A percentile compares a stretch with the other conserved stretches of the same genome.
Conservation (phyloP, 1,140 invertebrate genomes). For the Ostrea edulis region DNA sequence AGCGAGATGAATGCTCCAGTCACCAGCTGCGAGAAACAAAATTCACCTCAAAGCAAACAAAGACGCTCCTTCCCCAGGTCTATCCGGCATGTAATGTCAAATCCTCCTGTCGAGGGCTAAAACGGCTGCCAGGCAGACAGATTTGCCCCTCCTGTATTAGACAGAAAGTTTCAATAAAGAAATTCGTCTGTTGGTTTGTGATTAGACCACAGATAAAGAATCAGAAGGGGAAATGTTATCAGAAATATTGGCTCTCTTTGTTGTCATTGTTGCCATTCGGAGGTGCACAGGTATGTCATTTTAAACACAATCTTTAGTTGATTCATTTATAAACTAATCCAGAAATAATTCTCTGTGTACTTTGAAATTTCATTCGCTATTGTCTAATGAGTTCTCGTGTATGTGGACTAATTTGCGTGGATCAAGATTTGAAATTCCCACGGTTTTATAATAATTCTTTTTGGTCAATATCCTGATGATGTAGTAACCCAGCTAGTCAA, state of each 20-base stretch:
- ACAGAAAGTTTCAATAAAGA: not conserved
- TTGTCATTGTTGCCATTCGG: not conserved
- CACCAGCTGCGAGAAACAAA: slow-evolving; percentile 24
- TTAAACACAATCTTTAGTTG: too few relatives aligned
- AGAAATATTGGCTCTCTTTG: not conserved
- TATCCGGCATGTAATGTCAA: slow-evolving; percentile 16
- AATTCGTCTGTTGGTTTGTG: not conserved
- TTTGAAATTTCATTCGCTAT: not conserved
- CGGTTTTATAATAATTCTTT: too few relatives aligned
- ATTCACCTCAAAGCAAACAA: slow-evolving; percentile 19
- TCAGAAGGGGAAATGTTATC: not conserved
- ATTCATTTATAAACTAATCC: not conserved
- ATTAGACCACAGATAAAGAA: not conserved
- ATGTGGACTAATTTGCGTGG: too few relatives aligned
- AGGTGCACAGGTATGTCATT: slow-evolving; percentile 11
- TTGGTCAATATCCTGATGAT: too few relatives aligned
- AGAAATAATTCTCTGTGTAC: too few relatives aligned
- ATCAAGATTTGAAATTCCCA: too few relatives aligned
- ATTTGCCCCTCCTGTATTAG: not conserved
- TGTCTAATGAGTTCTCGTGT: too few relatives aligned
- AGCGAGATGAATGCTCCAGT: not conserved
- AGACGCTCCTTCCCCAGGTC: not conserved
- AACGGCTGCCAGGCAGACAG: not conserved
- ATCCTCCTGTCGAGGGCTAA: not conserved
- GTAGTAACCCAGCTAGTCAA: too few relatives aligned